These are phyloP conservation scores for Isichthys henryi DNA, from an alignment of 2,113 vertebrate genomes.

Conservation along the genomic window DNA sequence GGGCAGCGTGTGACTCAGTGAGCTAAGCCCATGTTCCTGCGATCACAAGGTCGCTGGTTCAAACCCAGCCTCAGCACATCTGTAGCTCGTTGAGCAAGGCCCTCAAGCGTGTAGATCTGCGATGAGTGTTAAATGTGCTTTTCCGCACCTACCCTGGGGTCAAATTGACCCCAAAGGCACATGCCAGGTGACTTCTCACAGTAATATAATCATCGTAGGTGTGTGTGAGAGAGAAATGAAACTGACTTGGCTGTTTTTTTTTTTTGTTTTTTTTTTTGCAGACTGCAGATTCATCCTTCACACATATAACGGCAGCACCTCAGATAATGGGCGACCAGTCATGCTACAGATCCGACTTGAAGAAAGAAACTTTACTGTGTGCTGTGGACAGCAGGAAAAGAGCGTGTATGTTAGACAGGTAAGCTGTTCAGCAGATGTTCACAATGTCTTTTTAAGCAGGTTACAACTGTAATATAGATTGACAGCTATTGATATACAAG, in stretches of 20 bases:
- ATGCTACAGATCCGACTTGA: background rate
- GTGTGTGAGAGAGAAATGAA: background rate
- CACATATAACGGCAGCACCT: background rate
- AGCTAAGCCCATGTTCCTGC: no score
- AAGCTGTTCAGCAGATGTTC: background rate
- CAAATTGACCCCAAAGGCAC: no score
- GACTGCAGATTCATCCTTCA: background rate
- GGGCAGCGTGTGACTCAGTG: no score
- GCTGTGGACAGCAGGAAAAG: background rate
- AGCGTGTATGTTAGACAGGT: background rate
- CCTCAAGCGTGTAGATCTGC: no score
- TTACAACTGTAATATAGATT: background rate
- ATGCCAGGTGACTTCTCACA: no score
- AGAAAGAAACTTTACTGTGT: background rate
- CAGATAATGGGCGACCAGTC: background rate
- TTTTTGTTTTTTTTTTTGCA: background rate
- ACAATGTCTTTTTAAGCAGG: background rate
- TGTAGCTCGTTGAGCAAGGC: no score
- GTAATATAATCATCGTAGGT: no score
- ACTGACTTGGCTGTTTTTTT: background rate
- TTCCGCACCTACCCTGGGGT: background rate
- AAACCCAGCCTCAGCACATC: no score
- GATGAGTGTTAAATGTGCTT: background rate
- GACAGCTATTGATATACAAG: background rate
- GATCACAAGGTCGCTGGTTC: no score